These are phyloP conservation scores for Pteria penguin DNA, from an alignment of 2,888 invertebrate genomes.

Conservation along the genomic window DNA sequence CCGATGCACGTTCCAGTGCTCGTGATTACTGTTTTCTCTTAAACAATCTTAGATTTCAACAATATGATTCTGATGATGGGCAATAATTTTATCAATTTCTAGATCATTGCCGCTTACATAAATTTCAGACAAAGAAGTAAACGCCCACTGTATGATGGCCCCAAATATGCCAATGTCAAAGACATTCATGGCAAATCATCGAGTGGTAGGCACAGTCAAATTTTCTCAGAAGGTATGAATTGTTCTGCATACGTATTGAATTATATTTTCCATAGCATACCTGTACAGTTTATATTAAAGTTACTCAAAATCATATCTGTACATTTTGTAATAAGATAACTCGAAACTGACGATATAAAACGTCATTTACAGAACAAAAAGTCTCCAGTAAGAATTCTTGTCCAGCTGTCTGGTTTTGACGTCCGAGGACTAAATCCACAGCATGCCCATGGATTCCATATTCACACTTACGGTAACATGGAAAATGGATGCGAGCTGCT, in stretches of 20 bases:
- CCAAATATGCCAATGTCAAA: not conserved
- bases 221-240: not conserved
- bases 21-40: too few species aligned
- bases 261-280: too few species aligned
- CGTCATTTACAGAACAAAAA: not conserved
- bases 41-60: too few species aligned
- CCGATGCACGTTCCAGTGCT: too few species aligned
- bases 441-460: conserved; percentile 20
- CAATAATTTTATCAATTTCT: too few species aligned
- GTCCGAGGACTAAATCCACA: not conserved
- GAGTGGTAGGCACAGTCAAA: not conserved
- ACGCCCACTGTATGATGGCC: not conserved
- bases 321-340: not conserved
- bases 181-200: not conserved
- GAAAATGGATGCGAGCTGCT: conserved; percentile 13
- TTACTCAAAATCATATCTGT: too few species aligned
- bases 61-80: too few species aligned
- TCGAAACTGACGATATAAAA: not conserved
- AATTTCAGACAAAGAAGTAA: not conserved
- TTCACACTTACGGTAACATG: conserved; percentile 15
- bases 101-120: too few species aligned
- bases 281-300: too few species aligned
- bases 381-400: not conserved
- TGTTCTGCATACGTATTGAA: not conserved
- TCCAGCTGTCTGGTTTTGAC: conserved; percentile 14